phyloP scores from a whole-genome alignment of 2,888 invertebrate genomes.

The Caenorhabditis auriculariae region DNA sequence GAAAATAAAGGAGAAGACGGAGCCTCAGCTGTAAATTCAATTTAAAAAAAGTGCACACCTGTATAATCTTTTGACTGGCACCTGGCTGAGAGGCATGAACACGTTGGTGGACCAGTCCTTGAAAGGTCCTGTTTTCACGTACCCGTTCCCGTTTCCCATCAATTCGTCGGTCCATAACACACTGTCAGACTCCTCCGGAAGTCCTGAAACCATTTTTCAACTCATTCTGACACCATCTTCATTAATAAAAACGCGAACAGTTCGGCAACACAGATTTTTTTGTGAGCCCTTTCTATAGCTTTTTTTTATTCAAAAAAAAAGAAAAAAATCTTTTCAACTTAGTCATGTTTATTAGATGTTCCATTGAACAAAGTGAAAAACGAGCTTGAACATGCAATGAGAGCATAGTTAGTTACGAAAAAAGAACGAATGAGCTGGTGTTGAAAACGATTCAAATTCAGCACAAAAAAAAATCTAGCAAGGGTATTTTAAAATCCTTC shows the following conservation, averaged over 20 bases:
- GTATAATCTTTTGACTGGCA: conserved; percentile 59
- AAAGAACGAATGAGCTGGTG: too few relatives aligned
- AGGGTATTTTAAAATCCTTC: too few relatives aligned
- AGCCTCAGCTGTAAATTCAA: background rate
- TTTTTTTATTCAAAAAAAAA: background rate
- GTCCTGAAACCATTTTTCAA: conserved; percentile 31
- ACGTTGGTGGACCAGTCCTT: conserved; percentile 62
- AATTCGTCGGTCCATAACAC: conserved; percentile 60
- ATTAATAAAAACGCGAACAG: background rate
- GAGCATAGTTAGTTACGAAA: too few relatives aligned
- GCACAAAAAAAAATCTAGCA: too few relatives aligned
- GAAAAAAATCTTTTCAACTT: too few relatives aligned
- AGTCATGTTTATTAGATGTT: background rate
- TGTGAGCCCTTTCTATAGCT: background rate
- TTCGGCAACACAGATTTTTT: background rate
- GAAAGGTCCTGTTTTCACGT: conserved; percentile 52
- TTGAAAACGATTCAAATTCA: too few relatives aligned
- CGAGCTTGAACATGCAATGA: too few relatives aligned
- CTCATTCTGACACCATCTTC: background rate
- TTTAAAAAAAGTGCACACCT: conserved; percentile 26
- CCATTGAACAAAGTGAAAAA: background rate
- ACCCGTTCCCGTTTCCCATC: conserved; percentile 61
- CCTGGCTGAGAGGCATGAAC: conserved; percentile 57
- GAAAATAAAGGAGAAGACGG: too few relatives aligned
- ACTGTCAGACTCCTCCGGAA: conserved; percentile 60